A percentile compares a stretch with the other conserved stretches of the same genome.
Evolutionary conservation across 2,113 vertebrate genomes (phyloP).

Genomic region (Anarrhichthys ocellatus): DNA sequence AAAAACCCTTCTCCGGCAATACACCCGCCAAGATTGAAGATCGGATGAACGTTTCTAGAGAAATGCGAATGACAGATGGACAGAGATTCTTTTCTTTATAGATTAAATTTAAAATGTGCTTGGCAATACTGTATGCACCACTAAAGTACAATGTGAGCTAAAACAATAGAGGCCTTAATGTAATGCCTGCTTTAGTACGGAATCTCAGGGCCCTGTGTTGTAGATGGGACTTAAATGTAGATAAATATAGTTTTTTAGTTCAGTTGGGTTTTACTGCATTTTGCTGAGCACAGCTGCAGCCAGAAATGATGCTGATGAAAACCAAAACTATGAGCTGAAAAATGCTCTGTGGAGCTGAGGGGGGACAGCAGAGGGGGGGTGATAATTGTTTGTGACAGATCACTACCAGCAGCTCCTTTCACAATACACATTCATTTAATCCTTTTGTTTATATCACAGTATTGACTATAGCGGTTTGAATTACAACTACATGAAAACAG

Average conservation of each 20-base stretch:
- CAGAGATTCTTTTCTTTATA: not conserved
- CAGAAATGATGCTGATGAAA: not conserved
- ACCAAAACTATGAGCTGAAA: not conserved
- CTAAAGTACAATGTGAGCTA: not conserved
- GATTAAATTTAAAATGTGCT: not conserved
- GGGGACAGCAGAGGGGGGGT: not conserved
- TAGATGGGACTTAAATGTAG: no score
- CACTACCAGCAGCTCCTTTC: not conserved
- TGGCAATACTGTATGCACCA: not conserved
- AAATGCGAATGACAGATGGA: not conserved
- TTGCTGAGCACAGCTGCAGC: not conserved
- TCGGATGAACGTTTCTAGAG: no score
- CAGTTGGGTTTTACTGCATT: no score
- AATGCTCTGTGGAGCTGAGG: not conserved
- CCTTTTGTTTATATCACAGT: conserved; percentile 18
- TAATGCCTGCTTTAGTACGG: not conserved
- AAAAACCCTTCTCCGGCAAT: not conserved
- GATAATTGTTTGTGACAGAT: not conserved
- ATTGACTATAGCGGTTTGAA: conserved; percentile 18
- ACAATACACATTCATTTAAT: not conserved
- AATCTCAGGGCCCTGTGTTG: no score
- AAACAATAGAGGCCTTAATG: not conserved
- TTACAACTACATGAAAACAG: conserved; percentile 7
- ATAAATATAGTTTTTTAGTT: no score
- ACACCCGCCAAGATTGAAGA: no score